phyloP scores from a whole-genome alignment of 1,140 invertebrate genomes.

The Drosophila tsacasi region DNA sequence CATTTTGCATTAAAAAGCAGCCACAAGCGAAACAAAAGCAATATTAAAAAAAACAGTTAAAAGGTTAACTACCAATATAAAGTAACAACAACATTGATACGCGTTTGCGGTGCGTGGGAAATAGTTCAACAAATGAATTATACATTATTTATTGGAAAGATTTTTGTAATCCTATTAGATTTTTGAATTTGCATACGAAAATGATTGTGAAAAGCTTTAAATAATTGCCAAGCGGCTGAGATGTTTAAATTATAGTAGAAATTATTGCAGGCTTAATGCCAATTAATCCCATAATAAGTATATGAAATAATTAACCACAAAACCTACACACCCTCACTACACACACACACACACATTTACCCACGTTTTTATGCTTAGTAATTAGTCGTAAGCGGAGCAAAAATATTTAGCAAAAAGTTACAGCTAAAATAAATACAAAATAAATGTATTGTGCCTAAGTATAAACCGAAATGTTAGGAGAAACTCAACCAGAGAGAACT shows the following conservation, averaged over 20 bases:
- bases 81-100: slow-evolving; percentile 30
- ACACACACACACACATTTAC: slow-evolving; percentile 41
- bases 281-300: slow-evolving; percentile 56
- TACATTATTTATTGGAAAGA: slow-evolving; percentile 45
- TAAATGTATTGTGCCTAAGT: slow-evolving; percentile 82
- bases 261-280: slow-evolving; percentile 59
- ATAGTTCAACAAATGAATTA: slow-evolving; percentile 27
- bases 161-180: slow-evolving; percentile 50
- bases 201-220: slow-evolving; percentile 80
- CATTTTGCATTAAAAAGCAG: slow-evolving; percentile 37
- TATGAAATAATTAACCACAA: slow-evolving; percentile 53
- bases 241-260: slow-evolving; percentile 75
- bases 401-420: slow-evolving; percentile 68
- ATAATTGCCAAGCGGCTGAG: slow-evolving; percentile 69
- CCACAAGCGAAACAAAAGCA: slow-evolving; percentile 55
- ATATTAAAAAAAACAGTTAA: slow-evolving; percentile 50
- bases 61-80: slow-evolving; percentile 58
- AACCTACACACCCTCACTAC: slow-evolving; percentile 43
- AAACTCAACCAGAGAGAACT: slow-evolving; percentile 42
- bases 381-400: slow-evolving; percentile 54
- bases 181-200: slow-evolving; percentile 63
- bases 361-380: slow-evolving; percentile 78
- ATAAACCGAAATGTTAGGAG: slow-evolving; percentile 54
- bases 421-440: slow-evolving; percentile 56
- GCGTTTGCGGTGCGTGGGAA: slow-evolving; percentile 48